A percentile compares a stretch with the other conserved stretches of the same genome.
These are phyloP conservation scores for Autographa gamma DNA, from an alignment of 2,888 invertebrate genomes.

Conservation along the genomic window DNA sequence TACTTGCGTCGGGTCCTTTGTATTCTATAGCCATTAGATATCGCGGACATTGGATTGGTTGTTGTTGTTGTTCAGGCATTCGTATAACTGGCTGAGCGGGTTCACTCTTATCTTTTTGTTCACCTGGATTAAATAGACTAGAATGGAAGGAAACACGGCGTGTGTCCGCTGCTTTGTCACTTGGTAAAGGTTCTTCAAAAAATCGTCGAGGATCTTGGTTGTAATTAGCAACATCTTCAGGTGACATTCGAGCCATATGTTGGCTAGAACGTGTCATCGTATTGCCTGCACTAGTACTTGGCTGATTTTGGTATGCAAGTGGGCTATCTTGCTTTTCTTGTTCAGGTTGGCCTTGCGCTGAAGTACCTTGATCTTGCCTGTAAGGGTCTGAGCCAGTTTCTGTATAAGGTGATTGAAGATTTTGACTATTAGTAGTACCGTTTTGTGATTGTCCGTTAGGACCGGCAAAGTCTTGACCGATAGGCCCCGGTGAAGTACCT, in stretches of 20 bases:
- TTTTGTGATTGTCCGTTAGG: too few species aligned
- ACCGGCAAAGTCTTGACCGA: neutral
- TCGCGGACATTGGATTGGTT: conserved; percentile 14
- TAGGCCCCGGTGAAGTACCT: neutral
- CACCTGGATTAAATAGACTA: neutral
- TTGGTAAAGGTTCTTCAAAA: neutral
- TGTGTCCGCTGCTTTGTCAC: neutral
- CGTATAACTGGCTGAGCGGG: neutral
- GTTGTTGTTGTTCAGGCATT: conserved; percentile 13
- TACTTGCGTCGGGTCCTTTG: conserved; percentile 15
- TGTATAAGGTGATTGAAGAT: neutral
- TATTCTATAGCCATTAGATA: conserved; percentile 6
- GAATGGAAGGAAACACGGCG: neutral
- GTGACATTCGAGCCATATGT: neutral
- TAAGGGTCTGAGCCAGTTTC: neutral
- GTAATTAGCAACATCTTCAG: neutral
- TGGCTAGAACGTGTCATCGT: neutral
- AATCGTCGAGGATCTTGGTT: neutral
- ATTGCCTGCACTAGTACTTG: neutral
- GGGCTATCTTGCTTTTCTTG: neutral
- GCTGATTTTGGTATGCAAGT: neutral
- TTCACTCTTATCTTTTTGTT: neutral
- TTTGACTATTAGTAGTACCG: neutral
- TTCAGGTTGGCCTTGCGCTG: neutral
- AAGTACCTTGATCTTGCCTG: neutral